Base-by-base conservation (phyloP, 2,113 vertebrate species). In the Clarias gariepinus region DNA sequence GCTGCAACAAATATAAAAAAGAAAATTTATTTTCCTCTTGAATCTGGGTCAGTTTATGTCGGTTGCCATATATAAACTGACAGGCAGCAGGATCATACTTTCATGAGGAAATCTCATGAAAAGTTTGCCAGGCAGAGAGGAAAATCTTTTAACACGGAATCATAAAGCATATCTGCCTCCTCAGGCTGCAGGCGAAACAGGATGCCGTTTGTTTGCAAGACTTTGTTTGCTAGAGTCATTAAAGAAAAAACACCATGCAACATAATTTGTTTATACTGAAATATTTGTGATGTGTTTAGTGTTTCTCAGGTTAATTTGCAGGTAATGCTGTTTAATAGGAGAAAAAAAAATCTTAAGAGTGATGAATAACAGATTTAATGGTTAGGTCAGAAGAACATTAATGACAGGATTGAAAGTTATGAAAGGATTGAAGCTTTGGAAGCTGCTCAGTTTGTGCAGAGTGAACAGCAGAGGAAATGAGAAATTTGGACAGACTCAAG, bases 241-340 rank as follows among this genome's bases (percentile, higher is more conserved):
- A 33, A 53, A 79, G n/a, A 6, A 30, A 57, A 47, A 79, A 30
- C n/a, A 58, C 6, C n/a, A 58, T 30, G 11, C 30, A 58, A 58
- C 0, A 3, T 1, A 77, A 21, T 12, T 57, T 36, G 78, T 21
- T 80, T 36, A 23, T 36, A 60, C 28, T 60, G 30, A 58, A 60
- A 80, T 36, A 60, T 81, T 79, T 36, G 78, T 60, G 57, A 80
- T 30, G 78, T 60, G 30, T 81, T 61, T 61, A 60, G 4, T 33
- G 55, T 61, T 80, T 60, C 55, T 58, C 33, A 4, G 30, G 77
- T 8, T 58, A 30, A 33, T 30, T 79, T 58, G 4, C 9, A 81
- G 53, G 53, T 19, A 7, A 30, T 18, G 76, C 23, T 77, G 25
- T 78, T 57, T 57, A 78, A 78, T 57, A 78, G 23, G 47, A 76